These are phyloP conservation scores for Antennarius maculatus DNA, from an alignment of 2,797 vertebrate species.

Conservation along the genomic window DNA sequence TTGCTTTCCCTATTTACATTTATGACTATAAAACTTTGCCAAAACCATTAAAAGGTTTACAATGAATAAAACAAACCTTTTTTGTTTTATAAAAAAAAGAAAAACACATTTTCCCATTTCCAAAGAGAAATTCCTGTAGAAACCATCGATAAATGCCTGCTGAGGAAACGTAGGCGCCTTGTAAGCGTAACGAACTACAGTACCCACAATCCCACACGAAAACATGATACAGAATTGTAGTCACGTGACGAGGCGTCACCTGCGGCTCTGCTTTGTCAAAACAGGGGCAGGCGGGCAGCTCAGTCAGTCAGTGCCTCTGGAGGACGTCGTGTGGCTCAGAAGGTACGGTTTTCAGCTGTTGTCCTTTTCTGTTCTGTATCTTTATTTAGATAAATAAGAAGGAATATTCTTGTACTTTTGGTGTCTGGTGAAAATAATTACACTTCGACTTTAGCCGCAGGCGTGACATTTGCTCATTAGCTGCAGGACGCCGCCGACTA, in stretches of 20 bases:
- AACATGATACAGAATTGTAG: accelerated
- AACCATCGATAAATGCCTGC: too few species aligned
- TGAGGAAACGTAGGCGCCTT: too few species aligned
- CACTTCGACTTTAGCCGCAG: neutral
- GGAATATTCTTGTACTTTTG: too few species aligned
- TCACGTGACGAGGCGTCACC: slow-evolving; percentile 51
- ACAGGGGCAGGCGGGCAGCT: neutral
- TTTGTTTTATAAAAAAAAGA: too few species aligned
- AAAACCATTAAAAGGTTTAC: too few species aligned
- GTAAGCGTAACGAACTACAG: slow-evolving; percentile 35
- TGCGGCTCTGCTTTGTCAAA: slow-evolving; percentile 18
- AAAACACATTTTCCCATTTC: too few species aligned
- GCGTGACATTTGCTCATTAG: slow-evolving; percentile 32
- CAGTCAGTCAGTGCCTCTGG: slow-evolving; percentile 6
- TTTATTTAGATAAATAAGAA: too few species aligned
- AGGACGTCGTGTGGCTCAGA: neutral
- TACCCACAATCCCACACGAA: slow-evolving; percentile 38
- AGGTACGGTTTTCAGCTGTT: slow-evolving; percentile 14
- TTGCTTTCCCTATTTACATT: too few species aligned
- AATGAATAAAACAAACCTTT: too few species aligned
- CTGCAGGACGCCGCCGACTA: neutral
- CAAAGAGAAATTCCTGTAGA: too few species aligned
- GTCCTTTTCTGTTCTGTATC: neutral
- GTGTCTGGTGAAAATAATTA: neutral
- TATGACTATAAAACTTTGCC: too few species aligned